Conservation (phyloP, 2,113 vertebrate genomes). For the Mustelus asterias region DNA sequence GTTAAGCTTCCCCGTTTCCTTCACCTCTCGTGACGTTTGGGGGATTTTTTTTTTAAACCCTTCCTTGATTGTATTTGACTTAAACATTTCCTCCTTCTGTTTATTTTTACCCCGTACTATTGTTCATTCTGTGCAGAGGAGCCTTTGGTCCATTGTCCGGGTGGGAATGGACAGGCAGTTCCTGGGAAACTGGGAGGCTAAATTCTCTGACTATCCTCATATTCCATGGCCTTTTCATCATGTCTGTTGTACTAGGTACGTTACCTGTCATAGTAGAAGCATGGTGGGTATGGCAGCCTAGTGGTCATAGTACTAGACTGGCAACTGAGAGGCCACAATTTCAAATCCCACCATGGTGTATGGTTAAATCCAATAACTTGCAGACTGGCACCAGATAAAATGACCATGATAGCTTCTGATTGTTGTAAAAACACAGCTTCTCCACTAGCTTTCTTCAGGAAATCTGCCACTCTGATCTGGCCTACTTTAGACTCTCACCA, state of each 20-base stretch:
- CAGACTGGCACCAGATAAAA: background rate
- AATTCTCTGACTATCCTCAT: background rate
- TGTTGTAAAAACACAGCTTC: background rate
- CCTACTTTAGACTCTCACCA: background rate
- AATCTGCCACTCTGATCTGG: background rate
- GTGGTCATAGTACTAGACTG: background rate
- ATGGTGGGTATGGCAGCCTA: background rate
- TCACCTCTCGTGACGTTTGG: background rate
- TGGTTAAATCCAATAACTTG: background rate
- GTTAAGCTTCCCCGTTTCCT: background rate
- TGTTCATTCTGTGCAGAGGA: background rate
- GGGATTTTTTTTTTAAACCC: background rate
- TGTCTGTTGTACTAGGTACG: background rate
- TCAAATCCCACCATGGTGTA: background rate
- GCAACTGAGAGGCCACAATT: background rate
- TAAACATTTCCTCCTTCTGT: background rate
- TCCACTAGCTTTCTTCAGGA: background rate
- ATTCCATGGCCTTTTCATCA: background rate
- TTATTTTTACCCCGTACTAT: background rate
- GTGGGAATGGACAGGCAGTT: background rate
- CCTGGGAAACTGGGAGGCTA: background rate
- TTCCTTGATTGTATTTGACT: background rate
- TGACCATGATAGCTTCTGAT: too few species aligned
- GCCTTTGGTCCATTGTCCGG: background rate
- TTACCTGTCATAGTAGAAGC: background rate